Percentiles rank a stretch among this genome's conserved stretches.
These are phyloP conservation scores for Callyntrura guangdongensis DNA, from an alignment of 2,888 invertebrate species.

Conservation along the genomic window DNA sequence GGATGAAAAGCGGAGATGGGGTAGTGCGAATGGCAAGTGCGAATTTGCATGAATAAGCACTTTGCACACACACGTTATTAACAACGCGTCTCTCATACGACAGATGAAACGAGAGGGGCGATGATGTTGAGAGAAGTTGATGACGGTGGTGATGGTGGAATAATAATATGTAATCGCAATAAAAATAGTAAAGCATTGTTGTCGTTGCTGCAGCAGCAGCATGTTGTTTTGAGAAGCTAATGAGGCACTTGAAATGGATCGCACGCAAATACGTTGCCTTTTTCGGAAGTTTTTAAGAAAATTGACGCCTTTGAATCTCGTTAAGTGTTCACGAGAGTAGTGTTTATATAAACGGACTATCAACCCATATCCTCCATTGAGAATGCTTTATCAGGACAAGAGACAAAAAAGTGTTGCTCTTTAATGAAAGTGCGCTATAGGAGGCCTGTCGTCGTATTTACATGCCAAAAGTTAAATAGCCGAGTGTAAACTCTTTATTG, in stretches of 20 bases:
- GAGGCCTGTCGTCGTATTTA: neutral
- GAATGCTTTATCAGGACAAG: neutral
- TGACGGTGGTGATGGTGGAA: conserved; percentile 5
- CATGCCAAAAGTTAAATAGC: conserved; percentile 17
- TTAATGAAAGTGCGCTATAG: neutral
- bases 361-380: neutral
- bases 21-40: conserved; percentile 51
- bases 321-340: conserved; percentile 5
- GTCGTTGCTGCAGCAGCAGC: neutral
- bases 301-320: conserved; percentile 42
- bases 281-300: conserved; percentile 67
- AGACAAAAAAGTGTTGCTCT: conserved; percentile 15
- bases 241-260: conserved; percentile 63
- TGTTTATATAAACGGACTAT: neutral
- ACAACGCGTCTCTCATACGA: conserved; percentile 21
- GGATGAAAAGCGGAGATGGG: conserved; percentile 23
- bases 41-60: conserved; percentile 66
- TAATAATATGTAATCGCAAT: conserved; percentile 2
- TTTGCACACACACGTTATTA: conserved; percentile 58
- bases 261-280: conserved; percentile 63
- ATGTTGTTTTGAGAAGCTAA: conserved; percentile 26
- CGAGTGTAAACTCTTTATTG: conserved; percentile 2
- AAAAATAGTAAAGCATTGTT: neutral
- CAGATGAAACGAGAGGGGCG: conserved; percentile 40
- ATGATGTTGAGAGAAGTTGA: conserved; percentile 44